Percentiles rank a stretch among this genome's conserved stretches.
These are phyloP conservation scores for Lucilia cuprina DNA, from an alignment of 1,140 invertebrate genomes.

Conservation along the genomic window DNA sequence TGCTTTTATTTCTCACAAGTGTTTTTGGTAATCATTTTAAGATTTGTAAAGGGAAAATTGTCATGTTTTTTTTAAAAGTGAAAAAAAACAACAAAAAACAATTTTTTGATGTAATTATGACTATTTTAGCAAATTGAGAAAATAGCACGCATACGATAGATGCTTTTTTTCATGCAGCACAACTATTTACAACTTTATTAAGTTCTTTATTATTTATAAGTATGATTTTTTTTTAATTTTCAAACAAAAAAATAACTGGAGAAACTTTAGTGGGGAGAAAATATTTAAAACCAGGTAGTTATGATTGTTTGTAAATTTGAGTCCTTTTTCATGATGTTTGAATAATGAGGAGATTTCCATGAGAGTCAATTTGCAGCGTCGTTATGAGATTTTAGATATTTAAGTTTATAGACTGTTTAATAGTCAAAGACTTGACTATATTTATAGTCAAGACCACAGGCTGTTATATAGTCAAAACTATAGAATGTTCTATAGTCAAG, in stretches of 20 bases:
- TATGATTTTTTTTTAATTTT: background rate
- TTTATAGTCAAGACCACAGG: no score
- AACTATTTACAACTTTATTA: background rate
- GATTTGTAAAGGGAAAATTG: background rate
- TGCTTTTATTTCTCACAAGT: background rate
- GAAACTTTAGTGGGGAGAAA: background rate
- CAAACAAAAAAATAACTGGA: slow-evolving; percentile 3
- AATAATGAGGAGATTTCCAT: no score
- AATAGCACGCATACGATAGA: background rate
- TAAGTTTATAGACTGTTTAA: no score
- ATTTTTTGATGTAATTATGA: background rate
- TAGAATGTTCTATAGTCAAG: no score
- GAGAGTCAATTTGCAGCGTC: no score
- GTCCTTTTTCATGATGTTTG: no score
- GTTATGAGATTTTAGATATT: no score
- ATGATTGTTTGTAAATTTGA: no score
- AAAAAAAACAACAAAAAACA: background rate
- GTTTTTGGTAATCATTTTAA: background rate
- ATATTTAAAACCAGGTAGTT: background rate
- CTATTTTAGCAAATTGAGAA: background rate
- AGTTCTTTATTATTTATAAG: background rate
- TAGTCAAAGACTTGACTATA: no score
- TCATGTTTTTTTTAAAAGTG: background rate
- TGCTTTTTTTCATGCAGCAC: background rate
- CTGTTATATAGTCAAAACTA: no score